Percentiles rank a stretch among this genome's conserved stretches.
Conservation (phyloP, 2,888 invertebrate species). For the Acholoe squamosa region DNA sequence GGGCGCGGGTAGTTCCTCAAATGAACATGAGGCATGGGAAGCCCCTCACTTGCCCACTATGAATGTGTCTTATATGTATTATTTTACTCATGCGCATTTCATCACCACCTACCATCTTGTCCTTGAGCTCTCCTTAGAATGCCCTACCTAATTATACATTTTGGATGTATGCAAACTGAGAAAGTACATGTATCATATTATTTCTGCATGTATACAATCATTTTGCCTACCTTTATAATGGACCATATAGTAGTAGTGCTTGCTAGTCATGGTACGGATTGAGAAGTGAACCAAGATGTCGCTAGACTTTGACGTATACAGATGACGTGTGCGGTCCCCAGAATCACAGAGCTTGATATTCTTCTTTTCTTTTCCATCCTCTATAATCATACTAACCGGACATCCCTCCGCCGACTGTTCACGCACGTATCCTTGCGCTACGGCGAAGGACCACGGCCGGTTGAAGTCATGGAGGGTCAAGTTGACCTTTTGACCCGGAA, state of each 20-base stretch:
- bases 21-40: too few relatives aligned
- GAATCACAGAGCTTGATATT: slow-evolving; percentile 34
- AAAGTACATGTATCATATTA: too few relatives aligned
- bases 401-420: slow-evolving; percentile 11
- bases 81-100: too few relatives aligned
- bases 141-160: too few relatives aligned
- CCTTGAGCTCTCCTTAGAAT: too few relatives aligned
- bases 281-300: slow-evolving; percentile 57
- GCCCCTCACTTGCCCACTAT: too few relatives aligned
- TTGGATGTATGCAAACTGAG: too few relatives aligned
- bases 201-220: too few relatives aligned
- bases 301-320: slow-evolving; percentile 28
- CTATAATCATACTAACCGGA: slow-evolving; percentile 35
- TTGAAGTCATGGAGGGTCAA: slow-evolving; percentile 59
- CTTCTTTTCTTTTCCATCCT: slow-evolving; percentile 42
- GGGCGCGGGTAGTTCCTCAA: too few relatives aligned
- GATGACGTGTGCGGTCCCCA: slow-evolving; percentile 27
- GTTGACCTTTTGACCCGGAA: slow-evolving; percentile 56
- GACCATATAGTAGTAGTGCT: slow-evolving; percentile 55
- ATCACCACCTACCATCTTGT: too few relatives aligned
- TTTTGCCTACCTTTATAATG: slow-evolving; percentile 32
- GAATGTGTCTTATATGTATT: too few relatives aligned
- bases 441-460: slow-evolving; percentile 65
- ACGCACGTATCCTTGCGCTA: slow-evolving; percentile 61
- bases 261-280: background rate